phyloP scores from a whole-genome alignment of 1,140 invertebrate genomes.

The Halotydeus destructor region DNA sequence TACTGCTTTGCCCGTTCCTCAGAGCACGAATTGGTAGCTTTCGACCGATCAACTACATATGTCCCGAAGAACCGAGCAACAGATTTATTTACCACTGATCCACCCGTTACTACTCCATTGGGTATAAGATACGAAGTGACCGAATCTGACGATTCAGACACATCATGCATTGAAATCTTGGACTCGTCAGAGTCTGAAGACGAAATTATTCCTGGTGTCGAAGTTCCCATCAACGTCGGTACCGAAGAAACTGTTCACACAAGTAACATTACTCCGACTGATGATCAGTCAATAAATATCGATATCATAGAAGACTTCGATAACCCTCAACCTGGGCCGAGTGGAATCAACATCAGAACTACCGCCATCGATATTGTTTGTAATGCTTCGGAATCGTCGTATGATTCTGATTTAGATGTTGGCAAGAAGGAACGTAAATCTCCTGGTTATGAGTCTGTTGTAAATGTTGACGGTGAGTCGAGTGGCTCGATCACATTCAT shows the following conservation, averaged over 20 bases:
- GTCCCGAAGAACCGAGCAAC: constrained; percentile 8
- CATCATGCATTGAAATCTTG: constrained; percentile 9
- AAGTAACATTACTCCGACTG: background rate
- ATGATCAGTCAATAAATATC: background rate
- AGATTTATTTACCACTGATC: constrained; percentile 1
- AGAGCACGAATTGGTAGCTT: constrained; percentile 47
- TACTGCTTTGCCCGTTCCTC: constrained; percentile 61
- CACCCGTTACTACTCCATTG: constrained; percentile 1
- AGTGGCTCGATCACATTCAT: constrained; percentile 21
- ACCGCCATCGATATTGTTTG: constrained; percentile 17
- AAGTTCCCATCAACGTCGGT: background rate
- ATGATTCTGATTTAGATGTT: constrained; percentile 2
- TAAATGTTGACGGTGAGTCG: too few species aligned
- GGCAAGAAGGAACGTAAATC: constrained; percentile 9
- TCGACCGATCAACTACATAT: constrained; percentile 27
- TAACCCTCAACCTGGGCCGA: constrained; percentile 7
- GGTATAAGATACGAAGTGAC: constrained; percentile 1
- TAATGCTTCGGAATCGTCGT: too few species aligned
- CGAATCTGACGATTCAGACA: constrained; percentile 11
- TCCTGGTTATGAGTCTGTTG: background rate
- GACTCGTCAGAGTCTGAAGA: background rate
- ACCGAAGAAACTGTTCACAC: background rate
- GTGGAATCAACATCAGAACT: background rate
- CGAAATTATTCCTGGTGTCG: background rate
- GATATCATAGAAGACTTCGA: constrained; percentile 6